Evolutionary conservation across 1,140 invertebrate genomes (phyloP).

Genomic region (Bombus impatiens): DNA sequence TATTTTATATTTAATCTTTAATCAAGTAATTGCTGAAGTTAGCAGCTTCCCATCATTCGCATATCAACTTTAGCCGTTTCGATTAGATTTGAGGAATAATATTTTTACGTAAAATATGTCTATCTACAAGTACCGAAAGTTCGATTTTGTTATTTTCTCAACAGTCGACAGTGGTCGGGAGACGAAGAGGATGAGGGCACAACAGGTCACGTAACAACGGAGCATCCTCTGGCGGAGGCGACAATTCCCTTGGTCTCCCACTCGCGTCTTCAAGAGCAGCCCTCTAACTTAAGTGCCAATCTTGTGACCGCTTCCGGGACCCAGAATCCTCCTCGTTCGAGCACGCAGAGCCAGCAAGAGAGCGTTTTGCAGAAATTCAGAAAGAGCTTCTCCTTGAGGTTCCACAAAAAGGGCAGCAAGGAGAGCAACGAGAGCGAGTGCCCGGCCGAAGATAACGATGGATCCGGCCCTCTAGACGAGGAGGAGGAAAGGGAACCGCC

Average conservation of each 20-base stretch:
- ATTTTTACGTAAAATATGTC: background rate
- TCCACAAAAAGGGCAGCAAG: slow-evolving; percentile 83
- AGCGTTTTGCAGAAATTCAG: slow-evolving; percentile 88
- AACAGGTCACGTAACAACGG: slow-evolving; percentile 62
- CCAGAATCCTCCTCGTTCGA: slow-evolving; percentile 63
- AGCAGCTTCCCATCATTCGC: background rate
- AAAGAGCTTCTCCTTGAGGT: slow-evolving; percentile 86
- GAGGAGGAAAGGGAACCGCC: slow-evolving; percentile 75
- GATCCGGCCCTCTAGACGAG: slow-evolving; percentile 71
- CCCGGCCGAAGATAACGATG: slow-evolving; percentile 77
- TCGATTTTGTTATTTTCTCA: slow-evolving; percentile 3
- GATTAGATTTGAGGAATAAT: background rate
- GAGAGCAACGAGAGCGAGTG: slow-evolving; percentile 80
- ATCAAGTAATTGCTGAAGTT: too few relatives aligned
- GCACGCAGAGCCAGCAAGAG: slow-evolving; percentile 73
- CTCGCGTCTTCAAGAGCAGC: slow-evolving; percentile 73
- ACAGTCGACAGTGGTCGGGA: slow-evolving; percentile 76
- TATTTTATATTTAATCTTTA: too few relatives aligned
- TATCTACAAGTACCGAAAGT: background rate
- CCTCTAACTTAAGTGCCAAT: slow-evolving; percentile 58
- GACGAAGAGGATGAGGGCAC: slow-evolving; percentile 74
- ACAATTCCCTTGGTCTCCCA: slow-evolving; percentile 75
- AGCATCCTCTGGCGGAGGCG: slow-evolving; percentile 75
- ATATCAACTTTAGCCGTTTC: background rate
- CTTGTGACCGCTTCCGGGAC: slow-evolving; percentile 58